A percentile compares a stretch with the other conserved stretches of the same genome.
These are phyloP conservation scores for Trichogramma pretiosum DNA, from an alignment of 1,140 invertebrate species.

Conservation along the genomic window DNA sequence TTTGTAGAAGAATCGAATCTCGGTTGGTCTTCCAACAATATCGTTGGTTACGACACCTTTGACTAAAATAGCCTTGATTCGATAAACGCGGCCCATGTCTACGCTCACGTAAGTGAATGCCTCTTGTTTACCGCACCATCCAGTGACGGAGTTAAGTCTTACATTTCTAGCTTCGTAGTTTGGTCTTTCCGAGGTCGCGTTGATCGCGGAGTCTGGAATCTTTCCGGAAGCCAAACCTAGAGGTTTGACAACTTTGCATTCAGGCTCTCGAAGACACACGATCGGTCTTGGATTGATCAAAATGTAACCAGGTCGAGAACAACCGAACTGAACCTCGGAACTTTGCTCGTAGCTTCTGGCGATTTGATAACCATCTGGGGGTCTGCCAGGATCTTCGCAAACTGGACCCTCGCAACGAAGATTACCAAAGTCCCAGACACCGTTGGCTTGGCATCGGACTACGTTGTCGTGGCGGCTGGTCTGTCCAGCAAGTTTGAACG, in stretches of 20 bases:
- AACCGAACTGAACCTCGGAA: conserved; percentile 83
- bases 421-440: conserved; percentile 95
- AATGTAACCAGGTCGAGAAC: conserved; percentile 84
- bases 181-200: conserved; percentile 84
- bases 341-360: conserved; percentile 88
- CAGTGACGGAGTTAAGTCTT: conserved; percentile 85
- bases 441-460: conserved; percentile 83
- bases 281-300: conserved; percentile 85
- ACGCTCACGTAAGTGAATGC: conserved; percentile 93
- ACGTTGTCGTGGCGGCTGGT: conserved; percentile 85
- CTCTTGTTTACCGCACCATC: conserved; percentile 91
- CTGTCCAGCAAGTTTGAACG: conserved; percentile 88
- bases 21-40: conserved; percentile 86
- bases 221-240: conserved; percentile 82
- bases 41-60: conserved; percentile 93
- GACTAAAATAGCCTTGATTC: conserved; percentile 85
- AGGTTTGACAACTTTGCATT: conserved; percentile 87
- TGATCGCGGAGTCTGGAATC: conserved; percentile 92
- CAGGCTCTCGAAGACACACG: conserved; percentile 81
- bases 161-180: conserved; percentile 88
- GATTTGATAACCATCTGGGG: conserved; percentile 81
- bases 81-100: conserved; percentile 80
- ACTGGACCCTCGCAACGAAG: conserved; percentile 91
- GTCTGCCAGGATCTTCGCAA: conserved; percentile 88
- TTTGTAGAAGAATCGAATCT: conserved; percentile 96